A percentile compares a stretch with the other conserved stretches of the same genome.
These are phyloP conservation scores for Epistrophe eligans DNA, from an alignment of 2,888 invertebrate genomes.

Conservation along the genomic window DNA sequence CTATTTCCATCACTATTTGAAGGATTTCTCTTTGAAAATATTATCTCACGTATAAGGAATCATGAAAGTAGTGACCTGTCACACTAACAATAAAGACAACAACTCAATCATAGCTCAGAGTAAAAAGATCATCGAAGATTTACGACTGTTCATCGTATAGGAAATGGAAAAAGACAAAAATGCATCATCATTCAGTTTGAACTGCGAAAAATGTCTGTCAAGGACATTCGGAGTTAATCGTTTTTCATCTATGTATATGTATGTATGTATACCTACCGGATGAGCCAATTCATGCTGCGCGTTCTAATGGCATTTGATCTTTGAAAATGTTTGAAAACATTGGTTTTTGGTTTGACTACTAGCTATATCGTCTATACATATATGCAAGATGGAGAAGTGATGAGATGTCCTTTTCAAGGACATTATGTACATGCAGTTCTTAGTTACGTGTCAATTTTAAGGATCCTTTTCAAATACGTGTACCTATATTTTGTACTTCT, in stretches of 20 bases:
- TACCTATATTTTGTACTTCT: conserved; percentile 25
- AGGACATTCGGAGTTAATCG: conserved; percentile 66
- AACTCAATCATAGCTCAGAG: conserved; percentile 66
- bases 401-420: conserved; percentile 51
- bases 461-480: conserved; percentile 21
- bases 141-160: conserved; percentile 53
- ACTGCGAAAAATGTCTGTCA: conserved; percentile 59
- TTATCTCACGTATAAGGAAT: conserved; percentile 10
- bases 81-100: conserved; percentile 45
- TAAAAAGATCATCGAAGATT: conserved; percentile 73
- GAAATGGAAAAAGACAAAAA: conserved; percentile 28
- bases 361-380: neutral
- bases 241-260: conserved; percentile 52
- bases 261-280: conserved; percentile 51
- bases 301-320: conserved; percentile 66
- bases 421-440: conserved; percentile 23
- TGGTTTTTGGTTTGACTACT: conserved; percentile 74
- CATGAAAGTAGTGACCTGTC: conserved; percentile 26
- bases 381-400: conserved; percentile 39
- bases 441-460: conserved; percentile 55
- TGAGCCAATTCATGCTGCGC: conserved; percentile 59
- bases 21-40: neutral
- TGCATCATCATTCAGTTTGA: conserved; percentile 38
- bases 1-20: neutral
- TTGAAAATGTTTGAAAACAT: conserved; percentile 73